Percentiles rank a stretch among this genome's conserved stretches.
phyloP scores from a whole-genome alignment of 2,797 vertebrate genomes.

The Schizothorax lantsangensis region DNA sequence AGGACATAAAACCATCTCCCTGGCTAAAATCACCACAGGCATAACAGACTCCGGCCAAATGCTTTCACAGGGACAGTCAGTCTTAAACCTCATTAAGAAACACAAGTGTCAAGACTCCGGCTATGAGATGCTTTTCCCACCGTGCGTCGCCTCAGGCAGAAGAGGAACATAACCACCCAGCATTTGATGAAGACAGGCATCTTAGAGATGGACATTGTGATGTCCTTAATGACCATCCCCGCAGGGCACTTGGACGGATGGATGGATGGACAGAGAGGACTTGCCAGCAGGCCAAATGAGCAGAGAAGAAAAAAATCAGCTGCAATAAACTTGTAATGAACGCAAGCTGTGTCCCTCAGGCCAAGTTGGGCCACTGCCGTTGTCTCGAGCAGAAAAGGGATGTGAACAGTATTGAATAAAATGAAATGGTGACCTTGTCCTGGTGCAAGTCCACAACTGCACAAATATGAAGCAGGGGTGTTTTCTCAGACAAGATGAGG shows the following conservation, averaged over 20 bases:
- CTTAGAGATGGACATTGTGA: slow-evolving; percentile 69
- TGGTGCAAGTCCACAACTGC: slow-evolving; percentile 29
- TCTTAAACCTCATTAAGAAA: slow-evolving; percentile 55
- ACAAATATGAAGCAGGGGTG: not conserved
- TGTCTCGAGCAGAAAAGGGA: slow-evolving; percentile 27
- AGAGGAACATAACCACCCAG: slow-evolving; percentile 55
- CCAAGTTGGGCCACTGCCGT: slow-evolving; percentile 34
- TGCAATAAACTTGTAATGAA: slow-evolving; percentile 51
- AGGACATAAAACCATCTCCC: slow-evolving; percentile 28
- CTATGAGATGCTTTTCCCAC: slow-evolving; percentile 43
- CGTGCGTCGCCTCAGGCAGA: slow-evolving; percentile 50
- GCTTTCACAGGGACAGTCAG: slow-evolving; percentile 43
- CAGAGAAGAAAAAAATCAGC: slow-evolving; percentile 40
- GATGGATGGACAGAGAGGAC: slow-evolving; percentile 58
- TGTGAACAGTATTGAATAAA: slow-evolving; percentile 44
- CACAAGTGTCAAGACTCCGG: slow-evolving; percentile 37
- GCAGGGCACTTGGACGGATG: slow-evolving; percentile 57
- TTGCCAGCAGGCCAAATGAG: slow-evolving; percentile 51
- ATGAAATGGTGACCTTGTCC: slow-evolving; percentile 40
- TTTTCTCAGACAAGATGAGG: not conserved
- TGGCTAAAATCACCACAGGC: slow-evolving; percentile 41
- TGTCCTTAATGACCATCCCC: slow-evolving; percentile 70
- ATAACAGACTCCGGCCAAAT: slow-evolving; percentile 38
- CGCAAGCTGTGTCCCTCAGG: slow-evolving; percentile 48
- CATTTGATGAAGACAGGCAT: slow-evolving; percentile 57